These are phyloP conservation scores for Brevimyrus niger DNA, from an alignment of 2,113 vertebrate genomes.

Conservation along the genomic window DNA sequence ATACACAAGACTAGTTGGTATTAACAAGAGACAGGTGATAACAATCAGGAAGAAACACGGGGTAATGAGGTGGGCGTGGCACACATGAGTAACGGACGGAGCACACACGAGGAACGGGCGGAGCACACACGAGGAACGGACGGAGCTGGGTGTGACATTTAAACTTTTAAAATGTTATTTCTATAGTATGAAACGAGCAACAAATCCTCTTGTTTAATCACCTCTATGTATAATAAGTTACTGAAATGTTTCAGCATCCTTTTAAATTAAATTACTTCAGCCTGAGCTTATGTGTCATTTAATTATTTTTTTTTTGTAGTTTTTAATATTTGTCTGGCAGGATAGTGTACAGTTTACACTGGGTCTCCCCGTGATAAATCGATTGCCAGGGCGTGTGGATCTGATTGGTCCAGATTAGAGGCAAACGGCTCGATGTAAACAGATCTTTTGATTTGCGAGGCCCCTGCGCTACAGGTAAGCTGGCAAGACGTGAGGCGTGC, in stretches of 20 bases:
- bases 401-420: conserved; percentile 14
- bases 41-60: too few relatives aligned
- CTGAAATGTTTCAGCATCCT: neutral
- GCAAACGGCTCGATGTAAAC: conserved; percentile 14
- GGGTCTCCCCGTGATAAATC: neutral
- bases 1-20: too few relatives aligned
- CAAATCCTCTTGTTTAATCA: neutral
- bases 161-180: neutral
- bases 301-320: neutral
- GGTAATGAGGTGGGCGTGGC: too few relatives aligned
- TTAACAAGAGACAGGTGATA: too few relatives aligned
- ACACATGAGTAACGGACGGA: too few relatives aligned
- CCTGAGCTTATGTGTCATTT: neutral
- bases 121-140: too few relatives aligned
- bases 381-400: neutral
- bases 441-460: conserved; percentile 25
- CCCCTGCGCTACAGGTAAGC: conserved; percentile 19
- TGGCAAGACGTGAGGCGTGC: neutral
- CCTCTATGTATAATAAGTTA: neutral
- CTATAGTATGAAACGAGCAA: neutral
- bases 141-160: too few relatives aligned
- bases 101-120: too few relatives aligned
- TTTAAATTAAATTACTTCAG: neutral
- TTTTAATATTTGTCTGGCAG: neutral
- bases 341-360: neutral